Evolutionary conservation across 2,888 invertebrate genomes (phyloP).

Genomic region (Aspidiotus rigidus): DNA sequence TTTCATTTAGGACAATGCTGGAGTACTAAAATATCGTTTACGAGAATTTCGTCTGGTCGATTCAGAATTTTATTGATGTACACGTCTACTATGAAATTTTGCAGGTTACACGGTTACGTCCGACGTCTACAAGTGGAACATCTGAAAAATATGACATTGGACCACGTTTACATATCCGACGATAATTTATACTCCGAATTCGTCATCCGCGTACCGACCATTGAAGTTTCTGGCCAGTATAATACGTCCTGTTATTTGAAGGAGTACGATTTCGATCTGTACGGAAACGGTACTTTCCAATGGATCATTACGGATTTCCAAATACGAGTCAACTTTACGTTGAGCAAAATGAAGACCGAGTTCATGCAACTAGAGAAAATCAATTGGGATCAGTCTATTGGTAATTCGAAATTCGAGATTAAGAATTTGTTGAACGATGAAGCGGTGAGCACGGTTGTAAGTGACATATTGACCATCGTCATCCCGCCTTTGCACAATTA

Average conservation of each 20-base stretch:
- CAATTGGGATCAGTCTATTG: constrained; percentile 10
- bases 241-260: constrained; percentile 13
- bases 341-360: background rate
- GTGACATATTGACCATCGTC: constrained; percentile 16
- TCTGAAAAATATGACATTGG: constrained; percentile 7
- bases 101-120: background rate
- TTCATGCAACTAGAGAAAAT: constrained; percentile 6
- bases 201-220: background rate
- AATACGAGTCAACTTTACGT: background rate
- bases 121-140: background rate
- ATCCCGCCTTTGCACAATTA: constrained; percentile 13
- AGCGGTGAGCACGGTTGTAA: constrained; percentile 11
- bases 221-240: constrained; percentile 5
- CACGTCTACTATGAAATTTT: background rate
- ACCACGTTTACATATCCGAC: constrained; percentile 7
- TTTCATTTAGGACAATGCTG: too few relatives aligned
- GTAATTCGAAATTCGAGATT: constrained; percentile 2
- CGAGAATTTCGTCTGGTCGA: too few relatives aligned
- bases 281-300: constrained; percentile 19
- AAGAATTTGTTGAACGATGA: constrained; percentile 15
- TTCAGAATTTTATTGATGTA: too few relatives aligned
- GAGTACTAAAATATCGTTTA: too few relatives aligned
- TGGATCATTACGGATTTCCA: background rate
- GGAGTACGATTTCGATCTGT: constrained; percentile 14
- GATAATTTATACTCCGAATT: constrained; percentile 14